These are phyloP conservation scores for Drosophila navojoa DNA, from an alignment of 1,140 invertebrate genomes.

Conservation along the genomic window DNA sequence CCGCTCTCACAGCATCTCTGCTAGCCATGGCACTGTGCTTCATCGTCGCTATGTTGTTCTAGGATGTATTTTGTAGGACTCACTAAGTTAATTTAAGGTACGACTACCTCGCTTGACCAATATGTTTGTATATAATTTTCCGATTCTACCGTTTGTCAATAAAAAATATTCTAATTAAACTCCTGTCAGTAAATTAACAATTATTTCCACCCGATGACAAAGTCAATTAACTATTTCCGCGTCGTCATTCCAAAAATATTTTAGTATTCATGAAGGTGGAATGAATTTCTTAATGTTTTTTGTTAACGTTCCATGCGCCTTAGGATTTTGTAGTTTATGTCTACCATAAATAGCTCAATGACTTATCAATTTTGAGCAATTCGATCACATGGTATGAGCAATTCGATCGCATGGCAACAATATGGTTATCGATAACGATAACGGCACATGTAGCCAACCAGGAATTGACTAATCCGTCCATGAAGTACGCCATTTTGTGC, in stretches of 20 bases:
- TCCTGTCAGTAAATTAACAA: slow-evolving; percentile 1
- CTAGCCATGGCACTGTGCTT: slow-evolving; percentile 53
- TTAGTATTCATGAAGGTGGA: not conserved
- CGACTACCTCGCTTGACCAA: not conserved
- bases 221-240: slow-evolving; percentile 4
- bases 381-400: slow-evolving; percentile 28
- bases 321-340: slow-evolving; percentile 12
- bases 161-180: slow-evolving; percentile 13
- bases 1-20: slow-evolving; percentile 53
- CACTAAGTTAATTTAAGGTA: slow-evolving; percentile 22
- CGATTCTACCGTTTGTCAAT: slow-evolving; percentile 2
- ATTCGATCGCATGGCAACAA: slow-evolving; percentile 34
- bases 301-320: not conserved
- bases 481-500: slow-evolving; percentile 34
- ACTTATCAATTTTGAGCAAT: slow-evolving; percentile 18
- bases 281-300: not conserved
- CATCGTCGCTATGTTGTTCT: slow-evolving; percentile 57
- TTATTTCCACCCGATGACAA: slow-evolving; percentile 8
- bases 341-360: slow-evolving; percentile 28
- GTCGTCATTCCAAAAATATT: not conserved
- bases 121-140: not conserved
- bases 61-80: slow-evolving; percentile 28
- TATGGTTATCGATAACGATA: slow-evolving; percentile 21
- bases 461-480: slow-evolving; percentile 23
- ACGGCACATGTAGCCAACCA: not conserved